These are phyloP conservation scores for Drosophila seclusa DNA, from an alignment of 2,888 invertebrate genomes.

Conservation along the genomic window DNA sequence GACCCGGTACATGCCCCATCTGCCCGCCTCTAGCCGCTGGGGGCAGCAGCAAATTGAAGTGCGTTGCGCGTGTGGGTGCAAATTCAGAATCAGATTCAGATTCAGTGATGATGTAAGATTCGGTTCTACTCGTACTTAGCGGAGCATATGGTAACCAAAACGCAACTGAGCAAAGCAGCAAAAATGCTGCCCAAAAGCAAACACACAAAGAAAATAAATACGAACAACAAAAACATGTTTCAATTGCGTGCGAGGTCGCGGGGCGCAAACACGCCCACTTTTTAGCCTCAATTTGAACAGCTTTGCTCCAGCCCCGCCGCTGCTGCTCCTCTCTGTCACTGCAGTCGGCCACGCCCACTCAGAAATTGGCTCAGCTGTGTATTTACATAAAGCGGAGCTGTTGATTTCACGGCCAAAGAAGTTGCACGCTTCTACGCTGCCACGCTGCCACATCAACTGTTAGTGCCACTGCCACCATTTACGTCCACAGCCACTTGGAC, in stretches of 20 bases:
- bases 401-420: conserved; percentile 65
- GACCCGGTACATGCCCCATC: not conserved
- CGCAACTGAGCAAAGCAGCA: conserved; percentile 5
- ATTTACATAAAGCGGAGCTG: conserved; percentile 44
- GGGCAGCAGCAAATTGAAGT: conserved; percentile 1
- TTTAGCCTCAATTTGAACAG: conserved; percentile 43
- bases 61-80: conserved; percentile 42
- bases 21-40: conserved; percentile 1
- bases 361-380: conserved; percentile 31
- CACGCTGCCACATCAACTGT: conserved; percentile 9
- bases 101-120: conserved; percentile 53
- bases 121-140: conserved; percentile 6
- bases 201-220: conserved; percentile 13
- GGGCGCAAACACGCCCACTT: conserved; percentile 50
- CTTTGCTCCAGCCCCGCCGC: conserved; percentile 24
- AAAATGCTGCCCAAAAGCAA: conserved; percentile 3
- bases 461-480: conserved; percentile 16
- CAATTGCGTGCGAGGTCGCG: conserved; percentile 73
- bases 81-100: not conserved
- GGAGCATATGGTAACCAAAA: conserved; percentile 24
- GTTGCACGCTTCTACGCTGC: conserved; percentile 57
- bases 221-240: conserved; percentile 37
- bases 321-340: not conserved
- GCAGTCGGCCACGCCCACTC: conserved; percentile 19
- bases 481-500: conserved; percentile 14